Evolutionary conservation across 2,113 vertebrate genomes (phyloP).

Genomic region (Phodopus roborovskii): DNA sequence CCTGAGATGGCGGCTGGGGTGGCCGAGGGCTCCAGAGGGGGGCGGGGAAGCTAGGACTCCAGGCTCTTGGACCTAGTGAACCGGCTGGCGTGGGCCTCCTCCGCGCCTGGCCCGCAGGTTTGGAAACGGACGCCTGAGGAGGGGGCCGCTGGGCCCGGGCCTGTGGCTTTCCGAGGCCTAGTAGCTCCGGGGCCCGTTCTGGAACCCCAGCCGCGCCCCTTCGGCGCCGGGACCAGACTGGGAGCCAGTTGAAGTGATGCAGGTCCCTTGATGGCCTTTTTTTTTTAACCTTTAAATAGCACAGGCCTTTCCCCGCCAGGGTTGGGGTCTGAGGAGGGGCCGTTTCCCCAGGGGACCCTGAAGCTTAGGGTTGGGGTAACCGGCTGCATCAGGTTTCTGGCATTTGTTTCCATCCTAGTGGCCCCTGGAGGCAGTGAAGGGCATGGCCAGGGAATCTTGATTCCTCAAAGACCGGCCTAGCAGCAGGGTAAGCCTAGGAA

Average conservation of each 20-base stretch:
- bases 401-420: constrained; percentile 21
- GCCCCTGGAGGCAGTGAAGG: constrained; percentile 4
- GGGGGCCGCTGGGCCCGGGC: background rate
- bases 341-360: background rate
- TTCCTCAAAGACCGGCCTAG: background rate
- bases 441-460: background rate
- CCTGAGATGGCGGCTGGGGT: background rate
- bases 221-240: background rate
- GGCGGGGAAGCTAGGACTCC: background rate
- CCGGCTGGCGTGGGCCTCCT: background rate
- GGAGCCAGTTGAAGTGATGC: background rate
- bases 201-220: background rate
- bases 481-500: constrained; percentile 24
- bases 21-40: background rate
- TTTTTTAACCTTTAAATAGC: background rate
- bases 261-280: background rate
- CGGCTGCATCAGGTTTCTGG: background rate
- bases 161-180: background rate
- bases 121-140: constrained; percentile 24
- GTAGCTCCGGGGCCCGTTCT: background rate
- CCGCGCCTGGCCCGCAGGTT: background rate
- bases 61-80: background rate
- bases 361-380: background rate
- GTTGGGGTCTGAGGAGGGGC: background rate
- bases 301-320: background rate